These are phyloP conservation scores for Chymomyza costata DNA, from an alignment of 1,140 invertebrate genomes.

Conservation along the genomic window DNA sequence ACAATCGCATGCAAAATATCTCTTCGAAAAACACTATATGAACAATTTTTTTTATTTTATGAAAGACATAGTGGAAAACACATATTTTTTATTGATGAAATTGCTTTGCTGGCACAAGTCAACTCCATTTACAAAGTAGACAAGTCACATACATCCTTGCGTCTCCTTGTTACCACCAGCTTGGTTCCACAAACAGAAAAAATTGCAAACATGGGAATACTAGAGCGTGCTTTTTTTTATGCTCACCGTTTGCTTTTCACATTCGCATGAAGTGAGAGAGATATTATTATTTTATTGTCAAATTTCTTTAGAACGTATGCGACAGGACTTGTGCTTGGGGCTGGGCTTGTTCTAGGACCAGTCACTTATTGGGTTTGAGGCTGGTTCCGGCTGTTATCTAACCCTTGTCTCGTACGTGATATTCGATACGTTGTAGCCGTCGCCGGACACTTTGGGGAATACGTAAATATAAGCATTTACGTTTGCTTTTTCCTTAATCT, in stretches of 20 bases:
- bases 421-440: constrained; percentile 39
- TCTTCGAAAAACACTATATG: too few species aligned
- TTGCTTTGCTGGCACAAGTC: constrained; percentile 42
- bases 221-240: constrained; percentile 7
- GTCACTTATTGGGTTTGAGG: too few species aligned
- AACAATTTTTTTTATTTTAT: too few species aligned
- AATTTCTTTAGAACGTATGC: constrained; percentile 44
- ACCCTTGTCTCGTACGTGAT: constrained; percentile 69
- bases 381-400: too few species aligned
- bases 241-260: constrained; percentile 15
- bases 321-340: constrained; percentile 11
- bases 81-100: constrained; percentile 71
- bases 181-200: too few species aligned
- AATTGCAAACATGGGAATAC: constrained; percentile 62
- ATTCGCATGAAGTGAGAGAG: too few species aligned
- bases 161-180: constrained; percentile 29
- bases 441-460: constrained; percentile 59
- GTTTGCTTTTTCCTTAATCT: too few species aligned
- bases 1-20: too few species aligned
- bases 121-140: constrained; percentile 68
- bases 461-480: constrained; percentile 7
- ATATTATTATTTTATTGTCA: constrained; percentile 66
- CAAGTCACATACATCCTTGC: too few species aligned
- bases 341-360: too few species aligned
- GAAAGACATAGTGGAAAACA: constrained; percentile 25